A percentile compares a stretch with the other conserved stretches of the same genome.
Conservation (phyloP, 2,888 invertebrate species). For the Reticulitermes lucifugus region DNA sequence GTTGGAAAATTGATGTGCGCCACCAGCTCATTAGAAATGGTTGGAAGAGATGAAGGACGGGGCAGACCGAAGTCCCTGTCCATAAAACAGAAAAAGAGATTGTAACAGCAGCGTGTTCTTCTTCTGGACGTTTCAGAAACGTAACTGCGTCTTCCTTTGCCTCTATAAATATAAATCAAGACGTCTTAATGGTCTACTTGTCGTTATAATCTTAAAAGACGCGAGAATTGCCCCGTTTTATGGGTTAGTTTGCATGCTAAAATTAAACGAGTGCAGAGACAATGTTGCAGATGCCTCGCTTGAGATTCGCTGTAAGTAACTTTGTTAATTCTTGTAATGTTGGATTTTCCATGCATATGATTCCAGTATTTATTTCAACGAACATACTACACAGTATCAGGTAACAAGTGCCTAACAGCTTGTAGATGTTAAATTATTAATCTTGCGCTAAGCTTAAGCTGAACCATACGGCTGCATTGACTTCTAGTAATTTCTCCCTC, state of each 20-base stretch:
- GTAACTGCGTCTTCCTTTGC: constrained; percentile 15
- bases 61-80: neutral
- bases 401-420: too few relatives aligned
- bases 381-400: too few relatives aligned
- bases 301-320: too few relatives aligned
- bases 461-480: too few relatives aligned
- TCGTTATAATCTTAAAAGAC: constrained; percentile 30
- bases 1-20: constrained; percentile 26
- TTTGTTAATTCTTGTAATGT: too few relatives aligned
- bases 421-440: too few relatives aligned
- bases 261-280: neutral
- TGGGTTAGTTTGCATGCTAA: constrained; percentile 18
- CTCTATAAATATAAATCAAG: constrained; percentile 40
- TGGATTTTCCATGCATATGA: too few relatives aligned
- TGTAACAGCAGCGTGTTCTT: neutral
- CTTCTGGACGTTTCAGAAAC: constrained; percentile 16
- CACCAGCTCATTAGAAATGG: constrained; percentile 36
- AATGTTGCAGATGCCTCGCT: too few relatives aligned
- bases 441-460: too few relatives aligned
- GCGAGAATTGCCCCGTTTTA: constrained; percentile 30
- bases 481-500: too few relatives aligned
- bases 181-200: constrained; percentile 33
- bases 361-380: too few relatives aligned
- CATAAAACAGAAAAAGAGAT: neutral
- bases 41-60: neutral